Evolutionary conservation across 2,113 vertebrate genomes (phyloP).

Genomic region (Lagopus muta): DNA sequence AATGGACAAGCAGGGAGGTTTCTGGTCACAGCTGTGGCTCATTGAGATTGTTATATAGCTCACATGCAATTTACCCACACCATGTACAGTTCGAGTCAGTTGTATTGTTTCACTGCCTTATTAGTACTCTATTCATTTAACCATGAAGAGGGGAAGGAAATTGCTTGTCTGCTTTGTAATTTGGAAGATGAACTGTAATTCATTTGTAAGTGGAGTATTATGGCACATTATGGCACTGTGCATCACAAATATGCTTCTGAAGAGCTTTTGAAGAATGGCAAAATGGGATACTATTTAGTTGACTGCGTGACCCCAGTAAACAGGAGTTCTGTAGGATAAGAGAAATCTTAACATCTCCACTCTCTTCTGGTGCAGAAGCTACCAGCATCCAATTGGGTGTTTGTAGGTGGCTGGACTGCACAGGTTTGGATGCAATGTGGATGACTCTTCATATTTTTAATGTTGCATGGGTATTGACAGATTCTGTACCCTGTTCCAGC

Average conservation of each 20-base stretch:
- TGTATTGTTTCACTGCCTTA: conserved; percentile 9
- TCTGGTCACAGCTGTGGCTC: neutral
- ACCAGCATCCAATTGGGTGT: neutral
- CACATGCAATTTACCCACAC: neutral
- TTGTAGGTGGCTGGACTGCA: neutral
- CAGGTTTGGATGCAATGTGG: neutral
- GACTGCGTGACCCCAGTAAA: neutral
- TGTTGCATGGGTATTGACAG: neutral
- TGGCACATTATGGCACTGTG: neutral
- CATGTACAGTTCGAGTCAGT: neutral
- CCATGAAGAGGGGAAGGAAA: neutral
- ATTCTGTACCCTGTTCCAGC: neutral
- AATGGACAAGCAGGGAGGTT: conserved; percentile 1
- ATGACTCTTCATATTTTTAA: neutral
- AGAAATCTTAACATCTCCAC: neutral
- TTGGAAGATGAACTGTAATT: neutral
- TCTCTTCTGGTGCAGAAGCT: neutral
- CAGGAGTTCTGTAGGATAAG: neutral
- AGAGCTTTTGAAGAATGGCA: neutral
- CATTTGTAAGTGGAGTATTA: neutral
- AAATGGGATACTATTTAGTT: neutral
- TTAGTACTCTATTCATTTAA: neutral
- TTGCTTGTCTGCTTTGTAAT: neutral
- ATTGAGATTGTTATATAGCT: neutral
- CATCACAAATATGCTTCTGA: neutral